Base-by-base conservation (phyloP, 2,888 invertebrate genomes). In the Pseudococcus longispinus region DNA sequence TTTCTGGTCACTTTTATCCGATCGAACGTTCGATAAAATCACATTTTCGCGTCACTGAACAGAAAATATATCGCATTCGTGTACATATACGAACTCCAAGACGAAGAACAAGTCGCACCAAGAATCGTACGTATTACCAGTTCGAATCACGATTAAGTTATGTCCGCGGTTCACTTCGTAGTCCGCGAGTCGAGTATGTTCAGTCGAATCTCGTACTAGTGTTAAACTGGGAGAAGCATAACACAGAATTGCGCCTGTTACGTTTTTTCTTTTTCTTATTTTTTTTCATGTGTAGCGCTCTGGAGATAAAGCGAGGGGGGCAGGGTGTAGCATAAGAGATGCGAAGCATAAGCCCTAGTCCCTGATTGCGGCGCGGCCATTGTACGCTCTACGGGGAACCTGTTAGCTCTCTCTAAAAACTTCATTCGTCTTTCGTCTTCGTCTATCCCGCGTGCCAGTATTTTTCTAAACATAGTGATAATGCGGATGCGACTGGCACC, bases 401-500 rank as follows among this genome's bases (percentile, higher is more conserved):
- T 82, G 82, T 82, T 82, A 82, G 82, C 82, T 82, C 84, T 84
- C 84, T 84, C 55, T 84, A 29, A 46, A 84, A 84, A 84, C 84
- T 46, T 32, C 60, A 84, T 84, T 32, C 84, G 84, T 55, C 84
- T 84, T 29, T 51, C 37, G 37, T 37, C 37, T 84, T 32, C 55
- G 84, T 55, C 84, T 84, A 26, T 51, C 84, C 46, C 23, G 84
- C 84, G 84, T 84, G 84, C 29, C 84, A 46, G 32, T 32, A 29
- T 60, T 65, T 70, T 70, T 70, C 70, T 70, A 70, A 70, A 70
- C 70, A 70, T 70, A 70, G 70, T 70, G 70, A 70, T 70, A 70
- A 70, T 70, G 29, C 70, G 70, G 70, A 70, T 70, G 70, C 70
- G 70, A 70, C 70, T 70, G 70, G 70, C 70, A 70, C 37, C 9